Conservation (phyloP, 2,888 invertebrate species). For the Drosophila gaucha region DNA sequence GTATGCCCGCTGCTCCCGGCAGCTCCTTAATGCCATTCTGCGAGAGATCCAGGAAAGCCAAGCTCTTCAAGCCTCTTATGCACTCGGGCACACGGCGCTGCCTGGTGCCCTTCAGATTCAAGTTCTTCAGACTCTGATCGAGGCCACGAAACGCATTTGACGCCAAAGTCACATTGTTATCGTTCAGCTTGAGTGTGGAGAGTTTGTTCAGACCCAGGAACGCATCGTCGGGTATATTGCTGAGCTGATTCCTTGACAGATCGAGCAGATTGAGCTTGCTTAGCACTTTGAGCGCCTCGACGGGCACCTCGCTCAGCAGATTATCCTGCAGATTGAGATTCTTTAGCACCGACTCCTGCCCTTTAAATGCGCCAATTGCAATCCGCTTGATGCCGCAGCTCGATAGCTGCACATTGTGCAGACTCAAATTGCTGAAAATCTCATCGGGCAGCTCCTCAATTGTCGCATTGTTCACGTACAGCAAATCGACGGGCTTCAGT, state of each 20-base stretch:
- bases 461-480: conserved; percentile 95
- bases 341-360: conserved; percentile 91
- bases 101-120: conserved; percentile 94
- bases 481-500: conserved; percentile 90
- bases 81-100: conserved; percentile 92
- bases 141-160: conserved; percentile 91
- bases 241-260: conserved; percentile 92
- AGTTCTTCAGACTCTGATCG: conserved; percentile 92
- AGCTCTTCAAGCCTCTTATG: conserved; percentile 90
- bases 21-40: conserved; percentile 94
- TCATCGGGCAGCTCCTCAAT: conserved; percentile 89
- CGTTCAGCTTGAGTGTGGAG: conserved; percentile 93
- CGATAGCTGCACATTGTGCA: conserved; percentile 93
- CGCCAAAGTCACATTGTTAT: conserved; percentile 92
- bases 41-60: conserved; percentile 95
- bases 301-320: conserved; percentile 91
- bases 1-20: conserved; percentile 89
- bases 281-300: conserved; percentile 89
- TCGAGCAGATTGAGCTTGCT: conserved; percentile 91
- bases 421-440: conserved; percentile 89
- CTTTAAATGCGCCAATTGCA: conserved; percentile 91
- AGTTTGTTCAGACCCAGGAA: conserved; percentile 90
- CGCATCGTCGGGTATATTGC: conserved; percentile 89
- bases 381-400: conserved; percentile 91
- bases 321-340: conserved; percentile 95